These are phyloP conservation scores for Pomacea canaliculata DNA, from an alignment of 2,888 invertebrate genomes.

Conservation along the genomic window DNA sequence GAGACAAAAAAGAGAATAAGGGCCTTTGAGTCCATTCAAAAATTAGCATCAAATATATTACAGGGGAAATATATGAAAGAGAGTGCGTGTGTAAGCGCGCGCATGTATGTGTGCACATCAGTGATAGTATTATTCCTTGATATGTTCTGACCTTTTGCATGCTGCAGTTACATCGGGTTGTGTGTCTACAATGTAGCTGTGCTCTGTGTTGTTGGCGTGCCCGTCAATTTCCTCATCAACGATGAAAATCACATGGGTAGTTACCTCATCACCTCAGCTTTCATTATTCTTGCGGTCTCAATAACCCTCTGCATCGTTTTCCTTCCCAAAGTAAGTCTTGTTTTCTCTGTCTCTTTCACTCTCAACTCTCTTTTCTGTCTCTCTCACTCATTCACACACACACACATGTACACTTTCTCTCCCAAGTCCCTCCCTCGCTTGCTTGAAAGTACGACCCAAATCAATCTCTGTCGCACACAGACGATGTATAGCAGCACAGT, in stretches of 20 bases:
- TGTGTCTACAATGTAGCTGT: slow-evolving; percentile 56
- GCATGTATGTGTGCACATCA: too few relatives aligned
- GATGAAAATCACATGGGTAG: slow-evolving; percentile 39
- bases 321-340: slow-evolving; percentile 48
- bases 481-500: too few relatives aligned
- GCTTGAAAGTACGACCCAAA: too few relatives aligned
- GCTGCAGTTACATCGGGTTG: slow-evolving; percentile 48
- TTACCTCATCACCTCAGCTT: slow-evolving; percentile 39
- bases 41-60: too few relatives aligned
- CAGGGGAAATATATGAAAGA: neutral
- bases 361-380: too few relatives aligned
- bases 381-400: too few relatives aligned
- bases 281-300: slow-evolving; percentile 48
- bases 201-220: slow-evolving; percentile 47
- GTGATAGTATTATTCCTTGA: neutral
- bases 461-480: too few relatives aligned
- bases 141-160: neutral
- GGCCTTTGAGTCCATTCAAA: neutral
- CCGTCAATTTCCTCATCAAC: slow-evolving; percentile 39
- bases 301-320: slow-evolving; percentile 51
- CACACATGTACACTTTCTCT: neutral
- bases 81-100: neutral
- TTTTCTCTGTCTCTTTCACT: neutral
- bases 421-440: too few relatives aligned
- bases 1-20: neutral